Percentiles rank a stretch among this genome's conserved stretches.
Evolutionary conservation across 2,113 vertebrate species (phyloP).

Genomic region (Thamnophis sirtalis): DNA sequence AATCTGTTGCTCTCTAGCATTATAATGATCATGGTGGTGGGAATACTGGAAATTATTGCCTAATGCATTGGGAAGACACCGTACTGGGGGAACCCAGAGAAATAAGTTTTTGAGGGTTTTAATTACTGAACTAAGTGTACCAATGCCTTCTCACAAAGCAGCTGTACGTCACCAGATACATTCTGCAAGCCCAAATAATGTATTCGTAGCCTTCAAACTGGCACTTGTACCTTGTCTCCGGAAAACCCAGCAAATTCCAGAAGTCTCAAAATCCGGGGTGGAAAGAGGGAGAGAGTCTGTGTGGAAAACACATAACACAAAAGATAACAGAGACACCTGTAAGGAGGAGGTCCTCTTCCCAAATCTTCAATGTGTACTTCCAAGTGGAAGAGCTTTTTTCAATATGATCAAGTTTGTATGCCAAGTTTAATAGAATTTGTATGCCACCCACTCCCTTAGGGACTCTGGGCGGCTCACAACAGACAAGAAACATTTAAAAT

Average conservation of each 20-base stretch:
- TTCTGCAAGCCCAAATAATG: neutral
- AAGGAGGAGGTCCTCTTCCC: neutral
- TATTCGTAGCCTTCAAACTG: neutral
- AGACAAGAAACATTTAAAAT: too few species aligned
- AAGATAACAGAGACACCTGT: neutral
- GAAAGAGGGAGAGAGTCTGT: conserved; percentile 91
- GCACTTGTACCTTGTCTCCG: conserved; percentile 82
- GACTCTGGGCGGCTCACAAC: too few species aligned
- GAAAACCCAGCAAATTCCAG: conserved; percentile 91
- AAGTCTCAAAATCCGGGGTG: conserved; percentile 82
- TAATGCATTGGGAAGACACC: neutral
- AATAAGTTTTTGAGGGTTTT: neutral
- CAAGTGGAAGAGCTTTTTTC: neutral
- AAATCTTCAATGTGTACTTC: too few species aligned
- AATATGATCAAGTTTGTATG: too few species aligned
- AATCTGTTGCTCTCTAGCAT: neutral
- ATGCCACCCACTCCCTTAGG: too few species aligned
- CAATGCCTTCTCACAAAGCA: neutral
- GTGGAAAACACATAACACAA: neutral
- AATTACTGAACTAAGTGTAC: neutral
- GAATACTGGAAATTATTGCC: neutral
- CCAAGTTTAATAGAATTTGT: too few species aligned
- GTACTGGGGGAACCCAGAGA: neutral
- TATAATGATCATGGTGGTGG: neutral
- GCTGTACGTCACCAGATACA: neutral